Evolutionary conservation across 2,888 invertebrate genomes (phyloP).

Genomic region (Sclerodermus sp.): DNA sequence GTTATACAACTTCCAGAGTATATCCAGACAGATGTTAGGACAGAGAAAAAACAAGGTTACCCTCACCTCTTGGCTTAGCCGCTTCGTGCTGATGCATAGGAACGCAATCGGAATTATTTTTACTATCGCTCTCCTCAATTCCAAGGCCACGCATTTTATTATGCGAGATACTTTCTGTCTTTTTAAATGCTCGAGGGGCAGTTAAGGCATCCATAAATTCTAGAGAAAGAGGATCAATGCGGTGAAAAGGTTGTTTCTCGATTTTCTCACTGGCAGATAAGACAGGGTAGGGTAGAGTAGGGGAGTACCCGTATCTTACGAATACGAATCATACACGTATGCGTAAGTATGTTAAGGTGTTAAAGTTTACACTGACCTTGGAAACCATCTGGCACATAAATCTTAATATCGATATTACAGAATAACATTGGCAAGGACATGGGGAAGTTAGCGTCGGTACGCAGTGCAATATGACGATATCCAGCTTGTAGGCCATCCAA

Average conservation of each 20-base stretch:
- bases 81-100: conserved; percentile 42
- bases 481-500: conserved; percentile 97
- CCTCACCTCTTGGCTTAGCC: conserved; percentile 48
- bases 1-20: too few species aligned
- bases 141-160: conserved; percentile 96
- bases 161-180: conserved; percentile 54
- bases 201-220: conserved; percentile 98
- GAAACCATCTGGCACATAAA: conserved; percentile 98
- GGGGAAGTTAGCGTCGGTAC: conserved; percentile 98
- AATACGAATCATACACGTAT: not conserved
- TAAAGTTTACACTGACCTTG: conserved; percentile 73
- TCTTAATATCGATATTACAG: conserved; percentile 98
- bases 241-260: too few species aligned
- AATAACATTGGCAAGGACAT: conserved; percentile 99
- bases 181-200: conserved; percentile 76
- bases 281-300: not conserved
- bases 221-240: conserved; percentile 42
- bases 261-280: too few species aligned
- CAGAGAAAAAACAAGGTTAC: not conserved
- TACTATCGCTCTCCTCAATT: conserved; percentile 75
- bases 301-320: conserved; percentile 1
- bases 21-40: too few species aligned
- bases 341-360: too few species aligned
- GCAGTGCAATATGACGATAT: conserved; percentile 93
- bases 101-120: conserved; percentile 47